Evolutionary conservation across 1,140 invertebrate genomes (phyloP).

Genomic region (Drosophila kohkoa): DNA sequence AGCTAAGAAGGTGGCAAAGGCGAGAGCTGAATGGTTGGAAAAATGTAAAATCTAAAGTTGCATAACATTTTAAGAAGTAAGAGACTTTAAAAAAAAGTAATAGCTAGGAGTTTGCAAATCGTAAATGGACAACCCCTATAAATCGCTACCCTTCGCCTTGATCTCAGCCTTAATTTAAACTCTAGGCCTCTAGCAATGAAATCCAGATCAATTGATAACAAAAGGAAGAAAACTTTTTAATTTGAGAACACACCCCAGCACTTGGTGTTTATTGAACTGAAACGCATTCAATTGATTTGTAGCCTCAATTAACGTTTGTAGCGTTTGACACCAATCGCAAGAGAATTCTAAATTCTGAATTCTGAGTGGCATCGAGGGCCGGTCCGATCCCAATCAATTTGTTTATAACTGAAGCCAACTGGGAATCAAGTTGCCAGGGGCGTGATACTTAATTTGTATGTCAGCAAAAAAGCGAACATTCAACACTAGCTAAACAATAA

Average conservation of each 20-base stretch:
- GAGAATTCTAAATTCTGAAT: constrained; percentile 26
- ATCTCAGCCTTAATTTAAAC: neutral
- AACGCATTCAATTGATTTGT: constrained; percentile 68
- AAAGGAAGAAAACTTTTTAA: neutral
- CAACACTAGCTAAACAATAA: too few species aligned
- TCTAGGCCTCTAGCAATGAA: neutral
- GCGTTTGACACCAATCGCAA: constrained; percentile 66
- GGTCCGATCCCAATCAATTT: constrained; percentile 48
- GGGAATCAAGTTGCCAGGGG: constrained; percentile 14
- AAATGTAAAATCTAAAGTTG: too few species aligned
- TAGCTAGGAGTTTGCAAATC: too few species aligned
- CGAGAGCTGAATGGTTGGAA: too few species aligned
- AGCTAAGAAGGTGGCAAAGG: too few species aligned
- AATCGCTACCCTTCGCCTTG: neutral
- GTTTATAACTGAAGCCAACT: constrained; percentile 48
- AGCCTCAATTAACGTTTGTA: constrained; percentile 70
- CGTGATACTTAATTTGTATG: constrained; percentile 3
- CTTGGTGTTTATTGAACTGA: constrained; percentile 23
- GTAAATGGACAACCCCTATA: too few species aligned
- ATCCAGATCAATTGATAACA: constrained; percentile 6
- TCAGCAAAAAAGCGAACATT: constrained; percentile 8
- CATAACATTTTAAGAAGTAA: too few species aligned
- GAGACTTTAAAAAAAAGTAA: too few species aligned
- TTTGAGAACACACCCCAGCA: constrained; percentile 19
- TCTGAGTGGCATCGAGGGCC: constrained; percentile 30